phyloP scores from a whole-genome alignment of 2,888 invertebrate genomes.

The Meiosimyza decipiens region DNA sequence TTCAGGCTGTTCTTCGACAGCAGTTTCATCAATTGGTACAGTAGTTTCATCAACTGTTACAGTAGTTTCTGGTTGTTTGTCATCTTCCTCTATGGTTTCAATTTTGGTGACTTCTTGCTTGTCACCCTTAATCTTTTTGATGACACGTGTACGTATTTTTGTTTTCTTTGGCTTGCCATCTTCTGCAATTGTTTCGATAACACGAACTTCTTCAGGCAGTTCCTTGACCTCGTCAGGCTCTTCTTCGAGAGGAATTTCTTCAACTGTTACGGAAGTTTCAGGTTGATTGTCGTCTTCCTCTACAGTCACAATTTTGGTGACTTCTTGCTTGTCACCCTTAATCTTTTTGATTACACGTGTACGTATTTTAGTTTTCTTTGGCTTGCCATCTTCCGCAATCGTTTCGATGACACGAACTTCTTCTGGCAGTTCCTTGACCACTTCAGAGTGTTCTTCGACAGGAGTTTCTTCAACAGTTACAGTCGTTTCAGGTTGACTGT shows the following conservation, averaged over 20 bases:
- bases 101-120: slow-evolving; percentile 43
- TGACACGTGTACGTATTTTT: slow-evolving; percentile 38
- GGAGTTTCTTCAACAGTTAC: slow-evolving; percentile 40
- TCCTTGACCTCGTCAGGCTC: slow-evolving; percentile 32
- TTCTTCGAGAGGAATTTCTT: slow-evolving; percentile 40
- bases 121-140: slow-evolving; percentile 40
- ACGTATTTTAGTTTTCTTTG: slow-evolving; percentile 36
- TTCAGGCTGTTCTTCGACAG: no score
- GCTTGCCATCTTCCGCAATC: slow-evolving; percentile 38
- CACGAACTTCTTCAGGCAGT: slow-evolving; percentile 40
- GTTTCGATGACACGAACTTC: slow-evolving; percentile 39
- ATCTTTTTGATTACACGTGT: slow-evolving; percentile 41
- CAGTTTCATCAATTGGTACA: slow-evolving; percentile 32
- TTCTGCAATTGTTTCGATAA: slow-evolving; percentile 38
- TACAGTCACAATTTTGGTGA: slow-evolving; percentile 41
- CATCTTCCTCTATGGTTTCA: slow-evolving; percentile 42
- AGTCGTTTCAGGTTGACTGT: slow-evolving; percentile 39
- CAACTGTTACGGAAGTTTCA: slow-evolving; percentile 41
- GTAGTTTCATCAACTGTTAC: slow-evolving; percentile 30
- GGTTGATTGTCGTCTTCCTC: slow-evolving; percentile 41
- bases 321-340: slow-evolving; percentile 40
- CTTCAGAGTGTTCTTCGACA: slow-evolving; percentile 35
- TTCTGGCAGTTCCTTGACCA: slow-evolving; percentile 36
- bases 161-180: slow-evolving; percentile 41
- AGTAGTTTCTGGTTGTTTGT: slow-evolving; percentile 39